These are phyloP conservation scores for Thumatha senex DNA, from an alignment of 2,888 invertebrate species.

Conservation along the genomic window DNA sequence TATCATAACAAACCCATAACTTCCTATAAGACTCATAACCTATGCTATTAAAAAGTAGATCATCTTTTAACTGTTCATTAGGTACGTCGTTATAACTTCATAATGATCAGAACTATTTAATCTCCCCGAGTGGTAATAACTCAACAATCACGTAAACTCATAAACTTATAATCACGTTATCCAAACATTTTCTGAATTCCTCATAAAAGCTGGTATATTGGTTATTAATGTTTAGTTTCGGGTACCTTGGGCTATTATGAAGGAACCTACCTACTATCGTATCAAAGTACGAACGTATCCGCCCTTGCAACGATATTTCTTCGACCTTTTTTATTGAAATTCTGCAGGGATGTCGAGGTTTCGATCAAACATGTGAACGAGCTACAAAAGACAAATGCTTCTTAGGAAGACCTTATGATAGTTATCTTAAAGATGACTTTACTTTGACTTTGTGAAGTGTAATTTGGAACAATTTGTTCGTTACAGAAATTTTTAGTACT, in stretches of 20 bases:
- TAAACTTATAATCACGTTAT: constrained; percentile 61
- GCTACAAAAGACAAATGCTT: constrained; percentile 23
- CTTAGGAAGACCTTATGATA: constrained; percentile 13
- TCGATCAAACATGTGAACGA: constrained; percentile 46
- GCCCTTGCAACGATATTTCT: constrained; percentile 63
- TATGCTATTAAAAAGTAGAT: constrained; percentile 9
- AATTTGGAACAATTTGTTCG: constrained; percentile 17
- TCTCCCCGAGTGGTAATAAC: constrained; percentile 35
- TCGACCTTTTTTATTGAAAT: constrained; percentile 74
- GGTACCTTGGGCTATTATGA: constrained; percentile 47
- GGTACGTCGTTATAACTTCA: constrained; percentile 17
- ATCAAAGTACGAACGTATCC: constrained; percentile 33
- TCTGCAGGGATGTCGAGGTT: constrained; percentile 61
- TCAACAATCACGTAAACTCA: constrained; percentile 45
- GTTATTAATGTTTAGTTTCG: constrained; percentile 57
- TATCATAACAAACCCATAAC: background rate
- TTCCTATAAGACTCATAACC: constrained; percentile 5
- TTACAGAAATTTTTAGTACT: constrained; percentile 19
- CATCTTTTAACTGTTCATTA: constrained; percentile 19
- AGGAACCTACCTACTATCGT: constrained; percentile 27
- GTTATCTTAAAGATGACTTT: constrained; percentile 21
- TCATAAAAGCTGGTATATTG: constrained; percentile 71
- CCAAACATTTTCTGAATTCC: constrained; percentile 71
- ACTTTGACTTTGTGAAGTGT: constrained; percentile 7
- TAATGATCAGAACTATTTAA: constrained; percentile 30